phyloP scores from a whole-genome alignment of 2,797 vertebrate species.

The Fundulus diaphanus region DNA sequence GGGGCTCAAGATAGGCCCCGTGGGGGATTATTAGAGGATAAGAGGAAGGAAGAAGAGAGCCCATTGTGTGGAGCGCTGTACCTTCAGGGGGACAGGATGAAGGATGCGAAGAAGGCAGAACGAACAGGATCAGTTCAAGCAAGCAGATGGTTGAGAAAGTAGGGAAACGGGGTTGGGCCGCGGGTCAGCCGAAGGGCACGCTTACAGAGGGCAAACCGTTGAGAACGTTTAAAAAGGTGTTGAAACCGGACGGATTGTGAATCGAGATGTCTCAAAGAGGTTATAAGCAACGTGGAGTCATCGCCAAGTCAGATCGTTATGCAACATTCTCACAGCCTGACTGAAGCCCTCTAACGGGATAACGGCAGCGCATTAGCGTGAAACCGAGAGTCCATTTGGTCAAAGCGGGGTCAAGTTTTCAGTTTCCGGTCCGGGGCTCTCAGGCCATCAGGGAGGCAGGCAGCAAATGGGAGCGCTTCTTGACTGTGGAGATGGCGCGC shows the following conservation, averaged over 20 bases:
- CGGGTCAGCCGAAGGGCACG: neutral
- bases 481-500: slow-evolving; percentile 14
- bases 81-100: slow-evolving; percentile 12
- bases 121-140: slow-evolving; percentile 16
- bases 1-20: slow-evolving; percentile 46
- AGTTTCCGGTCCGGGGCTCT: slow-evolving; percentile 24
- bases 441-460: slow-evolving; percentile 10
- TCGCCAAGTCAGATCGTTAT: slow-evolving; percentile 4
- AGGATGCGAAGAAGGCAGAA: slow-evolving; percentile 18
- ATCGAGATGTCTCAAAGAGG: slow-evolving; percentile 29
- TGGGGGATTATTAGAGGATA: slow-evolving; percentile 61
- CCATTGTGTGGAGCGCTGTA: slow-evolving; percentile 29
- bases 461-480: slow-evolving; percentile 7
- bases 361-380: neutral
- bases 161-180: neutral
- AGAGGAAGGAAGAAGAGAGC: slow-evolving; percentile 20
- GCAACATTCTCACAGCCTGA: slow-evolving; percentile 12
- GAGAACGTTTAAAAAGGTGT: slow-evolving; percentile 36
- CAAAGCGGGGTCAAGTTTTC: neutral
- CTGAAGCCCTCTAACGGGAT: slow-evolving; percentile 7
- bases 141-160: neutral
- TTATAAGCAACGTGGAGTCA: slow-evolving; percentile 8
- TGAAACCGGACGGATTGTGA: slow-evolving; percentile 39
- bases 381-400: neutral
- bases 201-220: slow-evolving; percentile 12